Conservation (phyloP, 2,888 invertebrate genomes). For the Pachydiplax longipennis region DNA sequence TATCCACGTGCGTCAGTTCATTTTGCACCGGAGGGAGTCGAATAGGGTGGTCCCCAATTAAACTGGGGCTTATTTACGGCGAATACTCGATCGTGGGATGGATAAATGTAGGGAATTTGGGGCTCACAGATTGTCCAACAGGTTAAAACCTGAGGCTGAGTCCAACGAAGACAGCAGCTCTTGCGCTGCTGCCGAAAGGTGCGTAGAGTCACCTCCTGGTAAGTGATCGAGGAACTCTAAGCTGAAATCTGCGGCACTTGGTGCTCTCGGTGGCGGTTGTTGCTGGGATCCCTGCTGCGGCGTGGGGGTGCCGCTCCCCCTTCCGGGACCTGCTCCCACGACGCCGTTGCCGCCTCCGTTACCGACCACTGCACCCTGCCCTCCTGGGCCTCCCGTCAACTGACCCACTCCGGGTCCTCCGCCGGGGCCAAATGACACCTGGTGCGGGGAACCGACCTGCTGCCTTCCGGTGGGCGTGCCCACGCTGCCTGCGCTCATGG, state of each 20-base stretch:
- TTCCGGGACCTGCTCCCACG: constrained; percentile 12
- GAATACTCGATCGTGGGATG: not conserved
- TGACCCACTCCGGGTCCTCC: not conserved
- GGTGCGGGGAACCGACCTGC: constrained; percentile 28
- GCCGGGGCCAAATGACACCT: constrained; percentile 17
- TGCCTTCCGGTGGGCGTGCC: constrained; percentile 35
- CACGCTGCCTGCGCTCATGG: constrained; percentile 54
- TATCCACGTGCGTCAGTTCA: not conserved
- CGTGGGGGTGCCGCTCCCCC: constrained; percentile 48
- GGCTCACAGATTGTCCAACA: constrained; percentile 49
- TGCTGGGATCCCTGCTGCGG: constrained; percentile 57
- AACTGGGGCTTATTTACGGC: not conserved
- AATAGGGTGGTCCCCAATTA: not conserved
- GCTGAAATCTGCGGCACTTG: constrained; percentile 72
- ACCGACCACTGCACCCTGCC: not conserved
- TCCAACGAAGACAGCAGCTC: constrained; percentile 85
- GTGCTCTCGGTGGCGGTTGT: constrained; percentile 49
- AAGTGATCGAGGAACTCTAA: constrained; percentile 87
- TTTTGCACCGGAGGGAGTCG: not conserved
- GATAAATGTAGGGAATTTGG: not conserved
- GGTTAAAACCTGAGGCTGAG: constrained; percentile 63
- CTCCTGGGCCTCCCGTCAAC: not conserved
- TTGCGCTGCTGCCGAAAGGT: constrained; percentile 73
- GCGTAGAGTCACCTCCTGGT: constrained; percentile 76
- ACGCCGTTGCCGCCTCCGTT: not conserved